Conservation (phyloP, 2,797 vertebrate genomes). For the Lutjanus argentimaculatus region DNA sequence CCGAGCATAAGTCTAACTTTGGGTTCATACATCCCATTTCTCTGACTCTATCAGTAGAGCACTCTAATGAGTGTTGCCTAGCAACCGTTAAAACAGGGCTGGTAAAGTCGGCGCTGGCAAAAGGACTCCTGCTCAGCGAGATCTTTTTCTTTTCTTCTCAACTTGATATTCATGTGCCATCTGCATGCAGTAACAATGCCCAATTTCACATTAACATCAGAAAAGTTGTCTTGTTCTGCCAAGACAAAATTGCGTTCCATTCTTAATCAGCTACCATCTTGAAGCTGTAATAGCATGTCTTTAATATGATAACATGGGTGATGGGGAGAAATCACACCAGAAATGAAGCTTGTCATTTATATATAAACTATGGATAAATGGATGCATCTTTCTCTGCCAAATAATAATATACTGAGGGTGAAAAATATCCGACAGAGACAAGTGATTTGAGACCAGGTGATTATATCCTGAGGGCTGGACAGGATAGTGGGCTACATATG, state of each 20-base stretch:
- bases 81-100: conserved; percentile 82
- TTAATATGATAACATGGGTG: conserved; percentile 25
- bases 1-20: conserved; percentile 55
- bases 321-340: conserved; percentile 4
- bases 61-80: conserved; percentile 83
- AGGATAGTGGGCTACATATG: conserved; percentile 15
- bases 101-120: conserved; percentile 76
- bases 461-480: conserved; percentile 10
- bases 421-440: neutral
- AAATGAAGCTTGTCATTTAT: conserved; percentile 6
- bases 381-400: neutral
- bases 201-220: conserved; percentile 65
- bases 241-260: conserved; percentile 60
- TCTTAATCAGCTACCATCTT: conserved; percentile 68
- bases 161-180: conserved; percentile 82
- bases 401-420: neutral
- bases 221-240: conserved; percentile 68
- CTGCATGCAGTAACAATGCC: conserved; percentile 66
- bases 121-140: conserved; percentile 59
- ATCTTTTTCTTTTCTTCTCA: conserved; percentile 68
- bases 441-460: neutral
- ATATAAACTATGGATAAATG: neutral
- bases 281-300: conserved; percentile 40
- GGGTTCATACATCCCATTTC: conserved; percentile 58
- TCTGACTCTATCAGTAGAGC: conserved; percentile 54